Evolutionary conservation across 1,140 invertebrate genomes (phyloP), one percentile per base, ranked within the genome.

Genomic region (Diachasma alloeum): DNA sequence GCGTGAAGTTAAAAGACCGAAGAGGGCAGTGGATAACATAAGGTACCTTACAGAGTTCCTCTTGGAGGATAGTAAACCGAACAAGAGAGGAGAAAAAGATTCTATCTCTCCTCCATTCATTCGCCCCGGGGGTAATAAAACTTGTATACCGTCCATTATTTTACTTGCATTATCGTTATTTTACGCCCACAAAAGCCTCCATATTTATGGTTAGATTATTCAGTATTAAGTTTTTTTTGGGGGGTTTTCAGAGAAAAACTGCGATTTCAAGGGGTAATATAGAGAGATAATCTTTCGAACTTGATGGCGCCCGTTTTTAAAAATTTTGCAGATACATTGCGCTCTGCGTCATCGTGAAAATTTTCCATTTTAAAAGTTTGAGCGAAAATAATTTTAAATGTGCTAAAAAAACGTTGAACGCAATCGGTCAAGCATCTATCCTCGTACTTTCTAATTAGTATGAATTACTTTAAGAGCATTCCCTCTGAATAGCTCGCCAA

Each of bases 151-250:
- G 26, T 86, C 86, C 86, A 87, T 87, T 87, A 87, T 87, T 87
- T 87, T 66, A 87, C 86, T 87, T 86, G 86, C 86, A 87, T 87
- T 87, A 87, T 87, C 86, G 86, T 87, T 87, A 87, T 86, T 87
- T 87, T 84, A 87, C 86, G 84, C 86, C 86, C 84, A 87, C 86
- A 80, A 83, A 83, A 78, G 31, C 22, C 79, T 78, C 81, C 75
- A 83, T 87, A 84, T 87, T 87, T 87, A 86, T 87, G 84, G 84
- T 82, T 81, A 82, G 86, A 86, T 87, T 87, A 87, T 87, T 87
- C 86, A 86, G 83, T 81, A 87, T 87, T 87, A 86, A 66, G 22
- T 66, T 66, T 66, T 66, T 66, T 66, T 66, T 66, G 4, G 22
- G 22, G 17, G 10, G 24, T 66, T 24, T 26, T 66, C 24, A 31